phyloP scores from a whole-genome alignment of 2,113 vertebrate genomes.

The Oncorhynchus clarkii region DNA sequence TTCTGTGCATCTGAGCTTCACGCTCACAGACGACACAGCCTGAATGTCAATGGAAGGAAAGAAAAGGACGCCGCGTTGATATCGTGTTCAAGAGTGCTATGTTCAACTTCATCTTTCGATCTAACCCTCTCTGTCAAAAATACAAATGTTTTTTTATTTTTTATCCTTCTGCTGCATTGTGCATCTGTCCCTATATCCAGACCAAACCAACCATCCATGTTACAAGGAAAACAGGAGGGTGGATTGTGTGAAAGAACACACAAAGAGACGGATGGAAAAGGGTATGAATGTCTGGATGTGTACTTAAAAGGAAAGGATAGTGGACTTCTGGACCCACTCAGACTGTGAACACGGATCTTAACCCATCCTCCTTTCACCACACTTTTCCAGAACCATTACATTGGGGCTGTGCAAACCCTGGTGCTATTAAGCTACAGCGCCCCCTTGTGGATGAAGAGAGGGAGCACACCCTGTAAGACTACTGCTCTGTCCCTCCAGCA shows the following conservation, averaged over 20 bases:
- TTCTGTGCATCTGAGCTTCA: not conserved
- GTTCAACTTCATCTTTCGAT: constrained; percentile 39
- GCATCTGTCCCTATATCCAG: not conserved
- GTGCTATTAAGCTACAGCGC: constrained; percentile 70
- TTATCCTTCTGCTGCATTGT: constrained; percentile 2
- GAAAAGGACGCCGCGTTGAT: constrained; percentile 16
- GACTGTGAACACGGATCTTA: not conserved
- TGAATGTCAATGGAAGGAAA: constrained; percentile 8
- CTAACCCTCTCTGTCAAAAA: constrained; percentile 15
- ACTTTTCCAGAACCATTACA: not conserved
- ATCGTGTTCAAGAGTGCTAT: constrained; percentile 32
- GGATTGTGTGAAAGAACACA: not conserved
- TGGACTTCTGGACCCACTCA: constrained; percentile 10
- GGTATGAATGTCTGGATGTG: constrained; percentile 13
- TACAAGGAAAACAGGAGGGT: constrained; percentile 19
- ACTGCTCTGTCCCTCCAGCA: constrained; percentile 50
- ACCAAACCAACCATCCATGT: constrained; percentile 6
- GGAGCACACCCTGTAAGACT: constrained; percentile 28
- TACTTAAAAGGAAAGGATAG: constrained; percentile 1
- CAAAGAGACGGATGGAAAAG: not conserved
- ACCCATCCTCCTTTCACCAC: not conserved
- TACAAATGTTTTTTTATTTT: not conserved
- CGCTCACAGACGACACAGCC: not conserved
- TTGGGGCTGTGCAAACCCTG: constrained; percentile 34
- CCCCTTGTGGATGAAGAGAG: constrained; percentile 53